Base-by-base conservation (phyloP, 2,888 invertebrate genomes). In the Xestia sexstrigata region DNA sequence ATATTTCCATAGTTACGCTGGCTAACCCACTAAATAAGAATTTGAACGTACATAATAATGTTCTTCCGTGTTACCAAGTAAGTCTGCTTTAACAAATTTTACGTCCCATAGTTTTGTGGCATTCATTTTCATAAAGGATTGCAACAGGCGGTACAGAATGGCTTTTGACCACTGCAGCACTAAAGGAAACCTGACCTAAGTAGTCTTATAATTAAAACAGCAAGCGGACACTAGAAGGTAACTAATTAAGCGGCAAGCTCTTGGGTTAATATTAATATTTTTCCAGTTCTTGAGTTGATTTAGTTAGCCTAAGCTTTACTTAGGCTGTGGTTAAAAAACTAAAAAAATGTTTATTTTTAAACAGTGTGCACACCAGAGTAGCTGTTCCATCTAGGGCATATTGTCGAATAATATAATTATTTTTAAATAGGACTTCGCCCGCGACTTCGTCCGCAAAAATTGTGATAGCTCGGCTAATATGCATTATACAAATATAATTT, bases 1-100 rank as follows among this genome's bases (percentile, higher is more conserved):
- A 79, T 75, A 83, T 74, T 68, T 73, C 26, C 11, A 65, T 80
- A 76, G 69, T 70, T 74, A 69, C 77, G 52, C 35, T 7, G 15
- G 42, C 49, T 62, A 69, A 68, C n/a, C 23, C 71, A 69, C 15
- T 55, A 49, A 68, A 82, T 75, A 65, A 42, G 65, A 83, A 60
- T 81, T 83, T 71, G 5, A 30, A 39, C 45, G 20, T 9, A 60
- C 9, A 39, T n/a, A 17, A 52, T 58, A 52, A 35, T 11, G 20
- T 17, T 65, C 15, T 68, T 69, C 15, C 9, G 45, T 66, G 17
- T 66, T 49, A 66, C 7, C 49, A 7, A 9, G 13, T 20, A 9
- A 23, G 17, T 58, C 8, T 62, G 9, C 6, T 74, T 68, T 35
- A 47, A 0, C 1, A 55, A 30, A n/a, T 60, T 62, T 17, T 17